phyloP scores from a whole-genome alignment of 1,140 invertebrate species.

The Agrypnia vestita region DNA sequence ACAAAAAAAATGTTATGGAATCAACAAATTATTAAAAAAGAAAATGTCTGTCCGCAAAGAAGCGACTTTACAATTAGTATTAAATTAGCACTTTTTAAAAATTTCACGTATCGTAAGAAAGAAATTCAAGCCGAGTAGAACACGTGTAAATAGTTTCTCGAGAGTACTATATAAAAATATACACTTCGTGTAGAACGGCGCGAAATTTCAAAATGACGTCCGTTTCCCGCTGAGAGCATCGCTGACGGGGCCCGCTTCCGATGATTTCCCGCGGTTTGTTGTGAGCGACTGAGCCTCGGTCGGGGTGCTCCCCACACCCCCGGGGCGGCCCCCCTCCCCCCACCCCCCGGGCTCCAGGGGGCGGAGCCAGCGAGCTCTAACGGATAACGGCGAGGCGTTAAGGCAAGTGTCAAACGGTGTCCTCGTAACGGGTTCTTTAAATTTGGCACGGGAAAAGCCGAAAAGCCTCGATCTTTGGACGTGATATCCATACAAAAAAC shows the following conservation, averaged over 20 bases:
- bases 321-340: neutral
- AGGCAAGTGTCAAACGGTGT: slow-evolving; percentile 22
- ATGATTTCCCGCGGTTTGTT: slow-evolving; percentile 44
- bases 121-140: too few relatives aligned
- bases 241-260: neutral
- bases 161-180: too few relatives aligned
- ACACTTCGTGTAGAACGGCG: neutral
- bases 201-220: neutral
- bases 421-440: slow-evolving; percentile 27
- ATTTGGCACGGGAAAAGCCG: slow-evolving; percentile 17
- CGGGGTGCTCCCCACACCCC: neutral
- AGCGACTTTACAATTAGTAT: too few relatives aligned
- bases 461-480: neutral
- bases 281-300: slow-evolving; percentile 36
- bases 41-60: too few relatives aligned
- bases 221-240: slow-evolving; percentile 15
- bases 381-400: slow-evolving; percentile 27
- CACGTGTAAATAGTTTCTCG: too few relatives aligned
- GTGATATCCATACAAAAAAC: too few relatives aligned
- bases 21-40: too few relatives aligned
- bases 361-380: neutral
- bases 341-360: neutral
- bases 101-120: too few relatives aligned
- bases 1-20: too few relatives aligned
- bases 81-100: too few relatives aligned